Conservation (phyloP, 1,140 invertebrate genomes). For the Battus philenor region DNA sequence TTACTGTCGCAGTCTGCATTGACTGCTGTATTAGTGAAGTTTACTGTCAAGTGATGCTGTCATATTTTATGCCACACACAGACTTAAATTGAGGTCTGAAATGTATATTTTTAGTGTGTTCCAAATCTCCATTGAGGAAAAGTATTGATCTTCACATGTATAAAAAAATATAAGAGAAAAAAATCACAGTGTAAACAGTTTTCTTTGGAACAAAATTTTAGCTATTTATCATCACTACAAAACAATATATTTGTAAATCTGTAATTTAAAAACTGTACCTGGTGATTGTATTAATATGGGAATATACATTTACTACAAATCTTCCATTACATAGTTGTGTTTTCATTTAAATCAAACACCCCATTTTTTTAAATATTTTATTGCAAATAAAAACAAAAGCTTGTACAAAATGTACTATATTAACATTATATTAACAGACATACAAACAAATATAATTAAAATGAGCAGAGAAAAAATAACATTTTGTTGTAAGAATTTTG, state of each 20-base stretch:
- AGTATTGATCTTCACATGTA: slow-evolving; percentile 42
- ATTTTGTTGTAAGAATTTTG: no score
- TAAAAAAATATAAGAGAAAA: no score
- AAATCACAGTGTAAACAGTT: slow-evolving; percentile 27
- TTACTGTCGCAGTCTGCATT: slow-evolving; percentile 22
- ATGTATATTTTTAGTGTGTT: slow-evolving; percentile 38
- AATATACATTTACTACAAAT: slow-evolving; percentile 75
- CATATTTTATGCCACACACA: slow-evolving; percentile 20
- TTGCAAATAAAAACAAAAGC: slow-evolving; percentile 63
- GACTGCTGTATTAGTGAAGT: slow-evolving; percentile 31
- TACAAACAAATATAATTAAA: slow-evolving; percentile 9
- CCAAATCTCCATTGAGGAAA: slow-evolving; percentile 28
- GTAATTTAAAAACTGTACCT: slow-evolving; percentile 71
- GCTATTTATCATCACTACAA: slow-evolving; percentile 52
- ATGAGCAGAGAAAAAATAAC: no score
- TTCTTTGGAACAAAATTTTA: slow-evolving; percentile 40
- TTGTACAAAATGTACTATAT: slow-evolving; percentile 35
- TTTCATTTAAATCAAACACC: slow-evolving; percentile 19
- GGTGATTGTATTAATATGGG: slow-evolving; percentile 70
- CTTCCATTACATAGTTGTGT: slow-evolving; percentile 35
- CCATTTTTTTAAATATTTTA: slow-evolving; percentile 43
- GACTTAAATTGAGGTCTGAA: slow-evolving; percentile 22
- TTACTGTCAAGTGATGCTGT: slow-evolving; percentile 25
- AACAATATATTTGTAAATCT: slow-evolving; percentile 61
- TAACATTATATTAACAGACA: neutral